Evolutionary conservation across 2,888 invertebrate genomes (phyloP).

Genomic region (Argyra leucocephala): DNA sequence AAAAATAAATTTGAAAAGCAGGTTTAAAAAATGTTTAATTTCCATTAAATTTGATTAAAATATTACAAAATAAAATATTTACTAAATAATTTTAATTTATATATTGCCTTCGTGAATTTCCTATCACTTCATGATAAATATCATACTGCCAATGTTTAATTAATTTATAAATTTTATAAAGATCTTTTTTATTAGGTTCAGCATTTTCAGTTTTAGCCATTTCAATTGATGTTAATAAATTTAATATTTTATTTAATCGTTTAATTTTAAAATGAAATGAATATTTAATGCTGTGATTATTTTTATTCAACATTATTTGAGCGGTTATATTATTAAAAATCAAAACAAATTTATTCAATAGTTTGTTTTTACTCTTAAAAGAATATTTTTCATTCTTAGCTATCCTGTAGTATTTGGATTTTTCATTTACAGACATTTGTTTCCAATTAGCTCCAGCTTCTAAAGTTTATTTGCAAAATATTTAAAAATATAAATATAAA

Average conservation of each 20-base stretch:
- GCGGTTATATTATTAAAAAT: background rate
- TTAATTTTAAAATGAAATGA: background rate
- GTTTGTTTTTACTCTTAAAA: constrained; percentile 13
- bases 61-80: no score
- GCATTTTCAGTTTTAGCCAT: background rate
- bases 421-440: constrained; percentile 15
- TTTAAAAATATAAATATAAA: background rate
- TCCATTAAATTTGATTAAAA: no score
- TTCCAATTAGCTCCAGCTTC: constrained; percentile 20
- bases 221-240: background rate
- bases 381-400: background rate
- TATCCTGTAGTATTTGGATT: background rate
- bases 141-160: background rate
- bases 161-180: background rate
- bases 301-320: background rate
- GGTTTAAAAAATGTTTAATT: no score
- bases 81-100: background rate
- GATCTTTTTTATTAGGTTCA: background rate
- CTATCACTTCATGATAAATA: background rate
- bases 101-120: background rate
- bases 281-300: background rate
- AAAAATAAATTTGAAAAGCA: no score
- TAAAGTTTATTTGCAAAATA: background rate
- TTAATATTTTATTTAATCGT: background rate
- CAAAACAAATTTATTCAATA: constrained; percentile 13